Base-by-base conservation (phyloP, 1,140 invertebrate genomes). In the Drosophila truncata region DNA sequence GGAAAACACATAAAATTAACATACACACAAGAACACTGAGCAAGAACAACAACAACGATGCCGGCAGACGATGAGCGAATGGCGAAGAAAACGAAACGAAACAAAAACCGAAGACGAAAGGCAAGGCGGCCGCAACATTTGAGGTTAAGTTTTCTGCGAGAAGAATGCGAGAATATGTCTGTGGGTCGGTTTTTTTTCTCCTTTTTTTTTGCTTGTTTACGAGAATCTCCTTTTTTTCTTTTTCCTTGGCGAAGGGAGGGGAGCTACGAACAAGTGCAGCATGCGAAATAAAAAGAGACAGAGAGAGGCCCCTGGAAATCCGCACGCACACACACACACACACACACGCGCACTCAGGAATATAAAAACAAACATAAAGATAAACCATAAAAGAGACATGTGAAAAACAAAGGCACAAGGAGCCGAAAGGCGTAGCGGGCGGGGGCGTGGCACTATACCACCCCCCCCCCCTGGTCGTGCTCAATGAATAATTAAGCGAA, bases 341-440 rank as follows among this genome's bases (percentile, higher is more conserved):
- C 20, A n/a, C 39, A 44, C 44, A 49, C 23, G 25, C 42, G 54
- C 46, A 55, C 31, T 55, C 14, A 39, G 47, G 60, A 64, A 63
- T 73, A 80, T 75, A 88, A 83, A 87, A 87, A 87, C 84, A 87
- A 87, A 87, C 84, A 86, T 72, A 88, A 87, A 88, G 84, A 87
- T 87, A 87, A 87, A 87, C 84, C 84, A 66, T 84, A 88, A 87
- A 87, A 88, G 84, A 88, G 84, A 84, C 81, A 71, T 67, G 73
- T 71, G 59, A 84, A 88, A 87, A 87, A 87, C 82, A 85, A 85
- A 85, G 80, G 65, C 82, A 80, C 63, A 63, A 78, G 80, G 62
- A 72, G 46, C 55, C 13, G 23, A 62, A 23, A 55, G 85, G 70
- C 76, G 83, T 59, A 23, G 31, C 31, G 31, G 50, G 14, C 31